phyloP scores from a whole-genome alignment of 2,797 vertebrate genomes.

The Hydrophis major region DNA sequence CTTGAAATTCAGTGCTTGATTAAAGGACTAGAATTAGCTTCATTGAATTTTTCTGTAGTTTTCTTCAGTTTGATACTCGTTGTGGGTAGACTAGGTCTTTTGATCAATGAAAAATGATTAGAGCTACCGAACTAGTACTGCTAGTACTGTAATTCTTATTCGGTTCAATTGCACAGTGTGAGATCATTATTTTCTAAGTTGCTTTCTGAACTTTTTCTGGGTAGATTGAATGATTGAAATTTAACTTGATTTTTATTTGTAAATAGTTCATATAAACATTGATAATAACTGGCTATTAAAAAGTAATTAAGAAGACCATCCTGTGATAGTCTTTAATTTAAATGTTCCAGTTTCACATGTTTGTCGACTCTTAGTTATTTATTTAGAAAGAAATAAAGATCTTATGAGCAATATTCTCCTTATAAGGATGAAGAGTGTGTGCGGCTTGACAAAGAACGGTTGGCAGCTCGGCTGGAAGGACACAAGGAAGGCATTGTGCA shows the following conservation, averaged over 20 bases:
- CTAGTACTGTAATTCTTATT: not conserved
- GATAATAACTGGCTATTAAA: not conserved
- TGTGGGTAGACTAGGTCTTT: not conserved
- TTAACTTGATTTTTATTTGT: not conserved
- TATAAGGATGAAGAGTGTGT: slow-evolving; percentile 96
- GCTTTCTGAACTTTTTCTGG: not conserved
- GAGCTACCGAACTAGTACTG: not conserved
- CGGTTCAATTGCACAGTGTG: not conserved
- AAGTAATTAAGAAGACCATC: not conserved
- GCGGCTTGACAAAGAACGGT: slow-evolving; percentile 94
- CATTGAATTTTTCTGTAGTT: not conserved
- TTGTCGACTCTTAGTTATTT: not conserved
- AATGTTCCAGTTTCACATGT: not conserved
- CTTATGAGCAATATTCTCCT: slow-evolving; percentile 24
- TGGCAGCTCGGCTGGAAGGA: slow-evolving; percentile 95
- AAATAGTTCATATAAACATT: not conserved
- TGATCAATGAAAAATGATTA: not conserved
- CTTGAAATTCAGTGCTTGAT: not conserved
- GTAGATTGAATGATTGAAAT: not conserved
- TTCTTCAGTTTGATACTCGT: not conserved
- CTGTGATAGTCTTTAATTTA: not conserved
- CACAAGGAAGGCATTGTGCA: slow-evolving; percentile 98
- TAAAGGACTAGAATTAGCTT: no score
- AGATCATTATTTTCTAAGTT: not conserved
- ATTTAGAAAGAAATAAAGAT: not conserved